These are phyloP conservation scores for Mesaphorura yosii DNA, from an alignment of 1,140 invertebrate species.

Conservation along the genomic window DNA sequence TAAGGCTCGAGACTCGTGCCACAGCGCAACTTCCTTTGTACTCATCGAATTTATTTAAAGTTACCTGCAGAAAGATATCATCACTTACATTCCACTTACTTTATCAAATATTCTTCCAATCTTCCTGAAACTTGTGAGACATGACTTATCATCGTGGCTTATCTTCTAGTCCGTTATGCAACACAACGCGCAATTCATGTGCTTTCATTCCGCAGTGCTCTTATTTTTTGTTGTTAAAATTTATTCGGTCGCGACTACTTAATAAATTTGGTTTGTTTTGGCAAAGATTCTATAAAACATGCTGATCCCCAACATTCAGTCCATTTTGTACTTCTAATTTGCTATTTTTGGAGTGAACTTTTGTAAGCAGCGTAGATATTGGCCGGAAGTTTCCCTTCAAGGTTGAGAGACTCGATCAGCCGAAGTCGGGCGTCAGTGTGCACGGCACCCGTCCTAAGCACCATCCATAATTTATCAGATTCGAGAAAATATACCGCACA, in stretches of 20 bases:
- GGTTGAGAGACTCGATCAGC: constrained; percentile 27
- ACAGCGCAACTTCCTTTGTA: neutral
- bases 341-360: neutral
- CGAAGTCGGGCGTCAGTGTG: constrained; percentile 18
- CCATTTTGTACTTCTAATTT: neutral
- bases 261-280: neutral
- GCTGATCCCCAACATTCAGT: neutral
- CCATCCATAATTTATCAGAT: too few relatives aligned
- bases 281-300: neutral
- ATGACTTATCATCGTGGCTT: too few relatives aligned
- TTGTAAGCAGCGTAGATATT: constrained; percentile 26
- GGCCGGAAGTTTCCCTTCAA: constrained; percentile 16
- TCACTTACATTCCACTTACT: too few relatives aligned
- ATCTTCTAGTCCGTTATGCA: too few relatives aligned
- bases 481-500: neutral
- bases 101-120: too few relatives aligned
- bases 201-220: neutral
- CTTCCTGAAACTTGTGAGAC: too few relatives aligned
- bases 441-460: too few relatives aligned
- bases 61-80: too few relatives aligned
- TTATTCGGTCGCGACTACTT: neutral
- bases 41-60: too few relatives aligned
- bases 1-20: neutral
- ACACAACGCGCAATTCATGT: neutral
- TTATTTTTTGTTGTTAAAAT: neutral